These are phyloP conservation scores for Prochilodus magdalenae DNA, from an alignment of 2,113 vertebrate genomes.

Conservation along the genomic window DNA sequence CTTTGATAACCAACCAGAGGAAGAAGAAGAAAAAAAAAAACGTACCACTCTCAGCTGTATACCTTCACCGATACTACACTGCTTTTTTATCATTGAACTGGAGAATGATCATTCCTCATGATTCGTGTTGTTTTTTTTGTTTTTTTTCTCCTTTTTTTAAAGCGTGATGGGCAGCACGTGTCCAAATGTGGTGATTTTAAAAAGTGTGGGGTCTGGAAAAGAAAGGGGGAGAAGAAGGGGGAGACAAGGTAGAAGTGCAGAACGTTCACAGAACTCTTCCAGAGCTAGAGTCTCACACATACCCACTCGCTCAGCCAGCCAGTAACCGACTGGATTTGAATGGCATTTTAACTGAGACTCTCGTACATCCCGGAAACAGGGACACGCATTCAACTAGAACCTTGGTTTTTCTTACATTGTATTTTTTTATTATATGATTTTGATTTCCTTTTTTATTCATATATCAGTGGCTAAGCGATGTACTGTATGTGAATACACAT, in stretches of 20 bases:
- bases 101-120: slow-evolving; percentile 15
- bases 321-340: slow-evolving; percentile 45
- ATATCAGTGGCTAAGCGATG: slow-evolving; percentile 40
- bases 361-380: slow-evolving; percentile 10
- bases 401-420: neutral
- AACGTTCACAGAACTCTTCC: neutral
- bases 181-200: slow-evolving; percentile 17
- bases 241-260: neutral
- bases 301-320: slow-evolving; percentile 23
- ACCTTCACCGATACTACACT: neutral
- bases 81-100: slow-evolving; percentile 32
- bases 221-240: neutral
- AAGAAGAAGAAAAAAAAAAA: neutral
- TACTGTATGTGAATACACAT: slow-evolving; percentile 57
- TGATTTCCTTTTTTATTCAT: slow-evolving; percentile 53
- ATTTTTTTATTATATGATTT: slow-evolving; percentile 36
- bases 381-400: slow-evolving; percentile 46
- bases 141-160: slow-evolving; percentile 22
- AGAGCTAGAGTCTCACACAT: neutral
- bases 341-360: slow-evolving; percentile 59
- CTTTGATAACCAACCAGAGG: neutral
- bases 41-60: neutral
- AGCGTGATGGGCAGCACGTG: neutral
- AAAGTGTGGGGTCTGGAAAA: slow-evolving; percentile 7
- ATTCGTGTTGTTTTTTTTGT: neutral